Evolutionary conservation across 2,888 invertebrate species (phyloP), one percentile per base, ranked within the genome.

Genomic region (Ophioninae sp.): DNA sequence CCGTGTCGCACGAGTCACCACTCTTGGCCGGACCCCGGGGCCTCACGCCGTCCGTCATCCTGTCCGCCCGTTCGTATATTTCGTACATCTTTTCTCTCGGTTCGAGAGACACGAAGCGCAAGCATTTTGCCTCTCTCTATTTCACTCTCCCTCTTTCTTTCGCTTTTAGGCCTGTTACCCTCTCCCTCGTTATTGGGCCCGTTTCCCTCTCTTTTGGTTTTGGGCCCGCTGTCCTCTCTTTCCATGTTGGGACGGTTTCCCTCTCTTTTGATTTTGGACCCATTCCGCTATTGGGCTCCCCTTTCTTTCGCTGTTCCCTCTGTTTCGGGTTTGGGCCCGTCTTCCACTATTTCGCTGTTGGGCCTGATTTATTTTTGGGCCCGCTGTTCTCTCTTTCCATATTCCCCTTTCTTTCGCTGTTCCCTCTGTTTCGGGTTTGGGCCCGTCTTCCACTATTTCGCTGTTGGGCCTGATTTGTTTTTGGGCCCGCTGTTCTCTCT

Each of bases 1-100:
- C 87, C 89, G 89, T 91, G 91, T 91, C 91, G 90, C 90, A 88
- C 90, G 90, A 91, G 91, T 91, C 91, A 90, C 91, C 91, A 89
- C 90, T 90, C 89, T 88, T 89, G 87, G 89, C 89, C 87, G 89
- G 85, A 90, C 91, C 88, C 90, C 88, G 86, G 88, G 90, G 91
- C 91, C 88, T 91, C 89, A 88, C 87, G 90, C 90, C 91, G 91
- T 91, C 88, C 90, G 91, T 91, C 91, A 91, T 91, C 89, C 91
- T 91, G 91, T 91, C 91, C 90, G 90, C 91, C 91, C 89, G 91
- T 91, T 89, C 90, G 88, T 89, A 89, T 90, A 90, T 91, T 90
- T 91, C 88, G 89, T 88, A 86, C 83, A 79, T 58, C 77, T 78
- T 80, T 80, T 65, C 85, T 71, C 79, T 65, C 83, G 20, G 58